Base-by-base conservation (phyloP, 2,888 invertebrate genomes). In the Pristionchus maxplancki region DNA sequence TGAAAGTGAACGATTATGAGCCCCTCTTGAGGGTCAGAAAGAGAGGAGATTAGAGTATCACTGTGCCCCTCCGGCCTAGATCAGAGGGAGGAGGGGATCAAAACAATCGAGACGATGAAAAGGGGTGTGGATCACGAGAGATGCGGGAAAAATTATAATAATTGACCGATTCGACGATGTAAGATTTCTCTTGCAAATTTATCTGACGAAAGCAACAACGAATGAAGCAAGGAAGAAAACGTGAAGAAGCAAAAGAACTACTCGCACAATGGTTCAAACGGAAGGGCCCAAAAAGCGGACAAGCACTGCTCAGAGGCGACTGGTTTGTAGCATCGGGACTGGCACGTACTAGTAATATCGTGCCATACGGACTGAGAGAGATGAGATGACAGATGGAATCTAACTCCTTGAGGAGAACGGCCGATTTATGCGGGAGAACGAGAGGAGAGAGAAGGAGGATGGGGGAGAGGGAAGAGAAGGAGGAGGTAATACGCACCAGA, bases 341-440 rank as follows among this genome's bases (percentile, higher is more conserved):
- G 53, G 15, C 53, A 58, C 53, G 9, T 58, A 58, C 53, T 58
- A 40, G 34, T 11, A n/a, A 81, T n/a, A 40, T 8, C 11, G 53
- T 34, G 83, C 11, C 34, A 58, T 34, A 20, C 8, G 48, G 48
- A 58, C 37, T 34, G 84, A 84, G 84, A 58, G 34, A n/a, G 58
- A 58, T 5, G n/a, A 34, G n/a, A 34, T 78, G 78, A 44, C 78
- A 78, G 78, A 78, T 78, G 78, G 78, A 8, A 78, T 48, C 28
- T 44, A 44, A 28, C 34, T 37, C 44, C 78, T 78, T 48, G 44
- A 78, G 78, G 48, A n/a, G 31, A n/a, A 58, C 40, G 37, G n/a
- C n/a, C n/a, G 81, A 31, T 48, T 81, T 44, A 78, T 53, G 67
- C 44, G 78, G 78, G 44, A 85, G 53, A 53, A 87, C 24, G 74